Percentiles rank a stretch among this genome's conserved stretches.
These are phyloP conservation scores for Polypterus senegalus DNA, from an alignment of 2,113 vertebrate species.

Conservation along the genomic window DNA sequence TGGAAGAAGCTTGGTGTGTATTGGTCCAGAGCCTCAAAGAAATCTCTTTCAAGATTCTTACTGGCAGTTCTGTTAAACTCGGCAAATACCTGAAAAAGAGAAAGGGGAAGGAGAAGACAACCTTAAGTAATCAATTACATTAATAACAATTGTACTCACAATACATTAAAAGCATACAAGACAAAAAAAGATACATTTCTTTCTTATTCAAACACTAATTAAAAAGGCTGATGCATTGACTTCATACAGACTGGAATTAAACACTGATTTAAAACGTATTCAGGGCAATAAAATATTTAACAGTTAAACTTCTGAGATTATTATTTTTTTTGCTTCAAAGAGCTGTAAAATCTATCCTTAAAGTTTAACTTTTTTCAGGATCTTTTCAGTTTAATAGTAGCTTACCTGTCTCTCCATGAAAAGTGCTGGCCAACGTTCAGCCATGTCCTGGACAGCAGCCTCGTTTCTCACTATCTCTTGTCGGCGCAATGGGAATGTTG, in stretches of 20 bases:
- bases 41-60: conserved; percentile 14
- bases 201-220: background rate
- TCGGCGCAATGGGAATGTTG: too few relatives aligned
- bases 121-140: background rate
- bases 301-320: too few relatives aligned
- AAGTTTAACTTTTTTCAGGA: too few relatives aligned
- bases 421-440: conserved; percentile 14
- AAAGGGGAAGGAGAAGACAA: background rate
- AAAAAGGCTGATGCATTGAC: background rate
- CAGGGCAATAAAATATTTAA: too few relatives aligned
- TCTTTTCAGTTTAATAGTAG: background rate
- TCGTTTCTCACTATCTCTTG: too few relatives aligned
- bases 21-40: conserved; percentile 16
- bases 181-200: background rate
- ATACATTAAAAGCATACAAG: background rate
- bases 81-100: conserved; percentile 1
- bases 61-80: conserved; percentile 12
- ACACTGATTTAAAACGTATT: too few relatives aligned
- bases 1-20: conserved; percentile 11
- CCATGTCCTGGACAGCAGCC: conserved; percentile 15
- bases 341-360: too few relatives aligned
- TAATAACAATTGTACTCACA: too few relatives aligned
- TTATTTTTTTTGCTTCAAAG: too few relatives aligned
- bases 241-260: background rate
- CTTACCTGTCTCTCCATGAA: conserved; percentile 21